Evolutionary conservation across 2,113 vertebrate species (phyloP), one percentile per base, ranked within the genome.

Genomic region (Toxotes chatareus): DNA sequence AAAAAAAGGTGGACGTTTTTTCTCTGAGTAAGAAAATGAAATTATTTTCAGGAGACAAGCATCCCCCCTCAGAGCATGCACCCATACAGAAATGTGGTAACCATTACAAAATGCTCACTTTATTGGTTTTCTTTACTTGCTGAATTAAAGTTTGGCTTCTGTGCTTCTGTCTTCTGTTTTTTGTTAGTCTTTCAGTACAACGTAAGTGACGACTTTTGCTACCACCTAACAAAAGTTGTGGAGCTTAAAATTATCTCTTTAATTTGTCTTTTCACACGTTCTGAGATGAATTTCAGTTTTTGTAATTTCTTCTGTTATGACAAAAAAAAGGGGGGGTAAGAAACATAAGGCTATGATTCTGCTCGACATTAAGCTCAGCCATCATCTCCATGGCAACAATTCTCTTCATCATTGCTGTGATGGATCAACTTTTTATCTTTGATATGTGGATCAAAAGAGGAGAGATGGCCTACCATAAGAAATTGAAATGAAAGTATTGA

Each of bases 331-430:
- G n/a, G n/a, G n/a, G n/a, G 17, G 4, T 65, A 2, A n/a, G 3
- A 80, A 56, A 67, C 13, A 51, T 44, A 2, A 38, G 31, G 38
- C 55, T n/a, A 0, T 1, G 64, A 55, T 10, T 67, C 4, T 19
- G 70, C 40, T 23, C 36, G 7, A 63, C 23, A 27, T 32, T 19
- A 32, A 67, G n/a, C 42, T 66, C 11, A 5, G 2, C 23, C 1
- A 36, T 64, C 40, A 59, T 79, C 36, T 70, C 83, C 67, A 66
- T 77, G 73, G 72, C 53, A 85, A 83, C 83, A 42, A 9, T 77
- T 36, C 12, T 56, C 62, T 40, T 57, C 51, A 59, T 60, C 11
- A 21, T 34, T 11, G 16, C 44, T 56, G 44, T 4, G 7, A 51
- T 56, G 46, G 51, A 57, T 70, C 21, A 61, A 75, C 46, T 69